Evolutionary conservation across 2,888 invertebrate genomes (phyloP).

Genomic region (Drosophila borealis): DNA sequence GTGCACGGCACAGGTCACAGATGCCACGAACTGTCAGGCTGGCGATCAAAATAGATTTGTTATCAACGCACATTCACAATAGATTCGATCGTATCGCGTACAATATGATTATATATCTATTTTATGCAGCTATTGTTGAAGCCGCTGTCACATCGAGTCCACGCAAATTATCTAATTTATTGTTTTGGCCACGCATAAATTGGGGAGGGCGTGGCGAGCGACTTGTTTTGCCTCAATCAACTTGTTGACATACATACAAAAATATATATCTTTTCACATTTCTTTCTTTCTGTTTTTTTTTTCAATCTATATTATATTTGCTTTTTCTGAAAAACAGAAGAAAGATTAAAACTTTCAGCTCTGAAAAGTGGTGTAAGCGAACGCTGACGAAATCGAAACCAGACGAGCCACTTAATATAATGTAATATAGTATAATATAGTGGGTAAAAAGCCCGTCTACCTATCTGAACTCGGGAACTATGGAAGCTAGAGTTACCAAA

Average conservation of each 20-base stretch:
- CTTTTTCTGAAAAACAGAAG: background rate
- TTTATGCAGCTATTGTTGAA: conserved; percentile 18
- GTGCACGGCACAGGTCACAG: conserved; percentile 42
- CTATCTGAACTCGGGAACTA: background rate
- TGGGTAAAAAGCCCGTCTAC: no score
- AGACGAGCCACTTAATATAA: background rate
- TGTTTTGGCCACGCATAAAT: conserved; percentile 19
- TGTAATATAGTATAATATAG: no score
- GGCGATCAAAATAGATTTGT: background rate
- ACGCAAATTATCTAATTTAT: conserved; percentile 62
- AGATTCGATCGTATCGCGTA: conserved; percentile 4
- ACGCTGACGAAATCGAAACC: conserved; percentile 24
- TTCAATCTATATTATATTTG: background rate
- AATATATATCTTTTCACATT: background rate
- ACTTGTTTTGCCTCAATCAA: conserved; percentile 49
- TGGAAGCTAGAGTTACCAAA: no score
- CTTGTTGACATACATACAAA: conserved; percentile 60
- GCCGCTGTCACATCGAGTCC: conserved; percentile 28
- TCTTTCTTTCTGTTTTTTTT: conserved; percentile 7
- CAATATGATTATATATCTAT: conserved; percentile 3
- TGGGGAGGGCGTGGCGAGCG: conserved; percentile 1
- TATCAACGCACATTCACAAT: conserved; percentile 10
- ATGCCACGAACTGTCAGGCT: conserved; percentile 1
- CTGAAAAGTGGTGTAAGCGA: conserved; percentile 15
- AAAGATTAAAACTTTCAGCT: conserved; percentile 21